These are phyloP conservation scores for Mormoops blainvillei DNA, from an alignment of 2,113 vertebrate species.

Conservation along the genomic window DNA sequence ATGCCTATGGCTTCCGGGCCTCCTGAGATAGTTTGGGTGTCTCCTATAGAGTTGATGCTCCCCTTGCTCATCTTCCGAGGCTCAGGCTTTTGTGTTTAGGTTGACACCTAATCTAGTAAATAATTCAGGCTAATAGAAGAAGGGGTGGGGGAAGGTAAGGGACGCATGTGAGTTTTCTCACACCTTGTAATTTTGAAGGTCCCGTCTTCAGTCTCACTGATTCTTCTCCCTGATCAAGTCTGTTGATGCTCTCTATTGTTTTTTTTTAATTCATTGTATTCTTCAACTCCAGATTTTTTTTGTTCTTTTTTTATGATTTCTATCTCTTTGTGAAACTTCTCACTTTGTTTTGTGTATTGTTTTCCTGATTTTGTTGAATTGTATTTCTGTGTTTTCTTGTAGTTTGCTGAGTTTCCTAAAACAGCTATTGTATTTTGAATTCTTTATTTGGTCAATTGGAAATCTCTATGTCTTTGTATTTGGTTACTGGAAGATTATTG, in stretches of 20 bases:
- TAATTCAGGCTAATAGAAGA: not conserved
- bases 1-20: not conserved
- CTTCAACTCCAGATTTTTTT: not conserved
- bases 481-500: not conserved
- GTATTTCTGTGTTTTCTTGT: not conserved
- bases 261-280: not conserved
- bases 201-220: not conserved
- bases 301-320: not conserved
- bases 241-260: not conserved
- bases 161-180: not conserved
- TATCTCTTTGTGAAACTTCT: not conserved
- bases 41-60: not conserved
- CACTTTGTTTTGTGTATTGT: not conserved
- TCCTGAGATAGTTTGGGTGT: not conserved
- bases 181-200: not conserved
- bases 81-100: not conserved
- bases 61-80: not conserved
- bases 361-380: not conserved
- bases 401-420: not conserved
- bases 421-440: not conserved
- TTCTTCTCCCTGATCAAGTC: not conserved
- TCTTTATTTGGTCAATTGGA: not conserved
- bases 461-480: not conserved
- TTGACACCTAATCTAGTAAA: not conserved
- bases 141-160: not conserved